Evolutionary conservation across 2,797 vertebrate genomes (phyloP).

Genomic region (Ceryle rudis): DNA sequence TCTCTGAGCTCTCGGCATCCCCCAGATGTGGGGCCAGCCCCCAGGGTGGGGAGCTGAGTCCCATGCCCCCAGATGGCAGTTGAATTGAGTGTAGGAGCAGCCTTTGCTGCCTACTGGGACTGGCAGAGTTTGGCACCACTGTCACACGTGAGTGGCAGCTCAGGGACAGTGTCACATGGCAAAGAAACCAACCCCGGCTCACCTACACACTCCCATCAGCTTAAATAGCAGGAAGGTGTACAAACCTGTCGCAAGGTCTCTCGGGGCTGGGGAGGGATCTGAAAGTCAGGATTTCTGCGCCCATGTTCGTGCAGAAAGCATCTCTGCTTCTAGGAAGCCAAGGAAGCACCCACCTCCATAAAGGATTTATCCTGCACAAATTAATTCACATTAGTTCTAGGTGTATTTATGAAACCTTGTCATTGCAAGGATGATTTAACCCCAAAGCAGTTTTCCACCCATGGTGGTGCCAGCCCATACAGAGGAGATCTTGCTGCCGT

Average conservation of each 20-base stretch:
- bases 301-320: rapidly evolving
- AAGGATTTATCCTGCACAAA: not conserved
- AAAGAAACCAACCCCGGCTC: not conserved
- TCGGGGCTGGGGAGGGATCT: not conserved
- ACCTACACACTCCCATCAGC: not conserved
- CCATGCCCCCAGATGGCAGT: rapidly evolving
- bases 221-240: not conserved
- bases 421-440: not conserved
- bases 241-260: rapidly evolving
- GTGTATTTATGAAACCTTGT: not conserved
- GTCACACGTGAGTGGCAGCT: rapidly evolving
- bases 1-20: not conserved
- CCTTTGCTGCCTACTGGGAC: not conserved
- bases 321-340: not conserved
- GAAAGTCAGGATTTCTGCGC: not conserved
- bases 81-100: not conserved
- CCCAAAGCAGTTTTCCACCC: not conserved
- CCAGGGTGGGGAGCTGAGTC: not conserved
- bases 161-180: not conserved
- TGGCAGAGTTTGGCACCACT: not conserved
- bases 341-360: not conserved
- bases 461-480: rapidly evolving
- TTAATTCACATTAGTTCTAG: not conserved
- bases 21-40: not conserved
- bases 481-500: not conserved